Percentiles rank a stretch among this genome's conserved stretches.
phyloP scores from a whole-genome alignment of 2,113 vertebrate species.

The Calidris pygmaea region DNA sequence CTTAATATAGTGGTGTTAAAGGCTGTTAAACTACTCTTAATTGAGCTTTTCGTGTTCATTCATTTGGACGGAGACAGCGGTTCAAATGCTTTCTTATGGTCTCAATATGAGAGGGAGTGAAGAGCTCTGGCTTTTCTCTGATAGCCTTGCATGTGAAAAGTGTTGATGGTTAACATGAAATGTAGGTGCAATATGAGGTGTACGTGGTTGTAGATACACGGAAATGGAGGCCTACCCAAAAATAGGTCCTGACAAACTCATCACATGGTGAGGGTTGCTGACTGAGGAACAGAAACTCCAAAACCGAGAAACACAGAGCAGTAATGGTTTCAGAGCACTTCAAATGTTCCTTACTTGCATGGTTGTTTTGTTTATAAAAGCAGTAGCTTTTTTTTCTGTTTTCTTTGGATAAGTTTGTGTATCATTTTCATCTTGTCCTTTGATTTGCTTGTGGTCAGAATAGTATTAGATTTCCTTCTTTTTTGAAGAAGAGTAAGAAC shows the following conservation, averaged over 20 bases:
- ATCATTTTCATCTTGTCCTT: neutral
- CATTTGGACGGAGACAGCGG: neutral
- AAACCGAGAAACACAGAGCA: neutral
- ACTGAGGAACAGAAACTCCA: neutral
- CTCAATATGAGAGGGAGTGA: neutral
- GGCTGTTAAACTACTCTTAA: neutral
- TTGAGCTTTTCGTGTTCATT: neutral
- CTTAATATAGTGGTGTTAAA: neutral
- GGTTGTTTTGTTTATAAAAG: neutral
- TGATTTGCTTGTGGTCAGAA: neutral
- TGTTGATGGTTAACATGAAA: neutral
- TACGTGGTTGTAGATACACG: accelerated
- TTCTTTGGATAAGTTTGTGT: neutral
- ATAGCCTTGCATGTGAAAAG: neutral
- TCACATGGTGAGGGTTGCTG: neutral
- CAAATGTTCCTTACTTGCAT: neutral
- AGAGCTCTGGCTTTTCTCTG: neutral
- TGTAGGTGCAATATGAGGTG: neutral
- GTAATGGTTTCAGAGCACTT: neutral
- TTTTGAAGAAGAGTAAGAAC: neutral
- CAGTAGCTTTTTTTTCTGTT: neutral
- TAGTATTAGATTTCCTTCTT: neutral
- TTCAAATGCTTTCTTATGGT: neutral
- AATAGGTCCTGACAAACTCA: neutral
- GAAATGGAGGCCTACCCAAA: neutral